These are phyloP conservation scores for Phoxinus phoxinus DNA, from an alignment of 2,113 vertebrate genomes.

Conservation along the genomic window DNA sequence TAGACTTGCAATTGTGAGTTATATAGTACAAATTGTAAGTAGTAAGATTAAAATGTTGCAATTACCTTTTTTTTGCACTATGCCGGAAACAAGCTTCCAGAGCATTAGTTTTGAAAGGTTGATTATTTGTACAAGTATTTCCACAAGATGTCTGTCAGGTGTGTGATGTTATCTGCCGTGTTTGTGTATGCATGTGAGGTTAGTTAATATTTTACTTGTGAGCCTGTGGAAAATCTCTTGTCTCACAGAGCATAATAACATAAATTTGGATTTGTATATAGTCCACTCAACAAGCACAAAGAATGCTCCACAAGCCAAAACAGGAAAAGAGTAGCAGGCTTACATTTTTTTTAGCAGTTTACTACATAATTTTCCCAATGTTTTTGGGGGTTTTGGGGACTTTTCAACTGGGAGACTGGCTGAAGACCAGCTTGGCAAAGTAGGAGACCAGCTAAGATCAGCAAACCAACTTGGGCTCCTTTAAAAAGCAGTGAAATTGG, in stretches of 20 bases:
- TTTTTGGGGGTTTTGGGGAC: neutral
- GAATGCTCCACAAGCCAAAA: neutral
- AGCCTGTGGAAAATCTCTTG: neutral
- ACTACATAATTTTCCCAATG: neutral
- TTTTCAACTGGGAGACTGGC: neutral
- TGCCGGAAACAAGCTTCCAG: too few species aligned
- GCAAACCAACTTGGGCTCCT: neutral
- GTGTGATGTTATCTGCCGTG: neutral
- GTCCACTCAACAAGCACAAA: neutral
- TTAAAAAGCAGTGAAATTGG: neutral
- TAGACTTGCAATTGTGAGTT: too few species aligned
- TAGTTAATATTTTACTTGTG: constrained; percentile 2
- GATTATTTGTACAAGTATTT: neutral
- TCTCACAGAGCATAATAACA: neutral
- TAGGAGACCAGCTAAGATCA: neutral
- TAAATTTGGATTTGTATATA: neutral
- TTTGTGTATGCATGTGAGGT: neutral
- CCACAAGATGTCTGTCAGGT: neutral
- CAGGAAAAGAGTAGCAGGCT: neutral
- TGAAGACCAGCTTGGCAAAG: neutral
- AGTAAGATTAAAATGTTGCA: too few species aligned
- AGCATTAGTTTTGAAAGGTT: neutral
- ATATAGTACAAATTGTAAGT: too few species aligned
- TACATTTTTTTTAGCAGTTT: neutral
- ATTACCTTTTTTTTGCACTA: too few species aligned